A percentile compares a stretch with the other conserved stretches of the same genome.
These are phyloP conservation scores for Sphinx pinastri DNA, from an alignment of 2,888 invertebrate species.

Conservation along the genomic window DNA sequence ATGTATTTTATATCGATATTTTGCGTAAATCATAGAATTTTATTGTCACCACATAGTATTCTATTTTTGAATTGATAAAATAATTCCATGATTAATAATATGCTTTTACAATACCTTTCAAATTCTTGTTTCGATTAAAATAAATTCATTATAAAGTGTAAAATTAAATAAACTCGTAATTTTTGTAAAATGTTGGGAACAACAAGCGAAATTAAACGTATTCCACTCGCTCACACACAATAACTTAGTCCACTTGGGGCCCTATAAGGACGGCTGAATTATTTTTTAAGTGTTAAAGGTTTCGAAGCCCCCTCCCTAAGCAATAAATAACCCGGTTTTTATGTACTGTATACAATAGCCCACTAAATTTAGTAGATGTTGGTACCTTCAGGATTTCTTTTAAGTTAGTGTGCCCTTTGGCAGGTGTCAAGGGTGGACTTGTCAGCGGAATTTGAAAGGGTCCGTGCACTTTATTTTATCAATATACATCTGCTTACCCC, in stretches of 20 bases:
- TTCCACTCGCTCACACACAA: constrained; percentile 18
- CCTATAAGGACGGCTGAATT: constrained; percentile 51
- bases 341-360: constrained; percentile 45
- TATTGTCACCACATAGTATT: background rate
- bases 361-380: constrained; percentile 46
- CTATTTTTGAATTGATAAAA: background rate
- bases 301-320: constrained; percentile 52
- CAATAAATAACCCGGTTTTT: constrained; percentile 56
- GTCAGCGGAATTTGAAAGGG: constrained; percentile 34
- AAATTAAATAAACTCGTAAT: background rate
- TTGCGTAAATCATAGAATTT: background rate
- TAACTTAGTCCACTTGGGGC: constrained; percentile 36
- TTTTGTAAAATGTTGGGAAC: background rate
- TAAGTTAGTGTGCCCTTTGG: constrained; percentile 35
- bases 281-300: constrained; percentile 70
- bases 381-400: constrained; percentile 36
- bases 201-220: constrained; percentile 11
- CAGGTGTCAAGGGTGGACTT: constrained; percentile 37
- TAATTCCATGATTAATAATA: background rate
- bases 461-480: constrained; percentile 13
- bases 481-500: constrained; percentile 16
- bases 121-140: no score
- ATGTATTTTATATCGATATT: background rate
- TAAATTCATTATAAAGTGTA: no score
- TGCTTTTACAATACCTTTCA: background rate